phyloP scores from a whole-genome alignment of 1,140 invertebrate species.

The Myzus persicae region DNA sequence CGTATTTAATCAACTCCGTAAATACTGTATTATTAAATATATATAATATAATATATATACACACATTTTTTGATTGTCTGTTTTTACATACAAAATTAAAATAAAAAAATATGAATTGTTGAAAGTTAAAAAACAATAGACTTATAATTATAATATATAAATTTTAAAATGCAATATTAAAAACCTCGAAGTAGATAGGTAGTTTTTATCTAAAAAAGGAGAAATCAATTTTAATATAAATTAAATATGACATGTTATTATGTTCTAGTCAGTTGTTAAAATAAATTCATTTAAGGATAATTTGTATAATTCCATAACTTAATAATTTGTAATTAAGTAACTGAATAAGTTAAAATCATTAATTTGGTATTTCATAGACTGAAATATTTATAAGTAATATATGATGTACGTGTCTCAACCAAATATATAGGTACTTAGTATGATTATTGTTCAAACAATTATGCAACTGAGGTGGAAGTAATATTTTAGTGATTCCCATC shows the following conservation, averaged over 20 bases:
- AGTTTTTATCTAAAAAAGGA: not conserved
- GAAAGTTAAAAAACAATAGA: not conserved
- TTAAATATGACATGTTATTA: not conserved
- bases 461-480: too few species aligned
- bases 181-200: not conserved
- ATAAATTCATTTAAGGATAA: not conserved
- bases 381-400: not conserved
- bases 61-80: not conserved
- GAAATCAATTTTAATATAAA: not conserved
- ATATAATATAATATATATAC: too few species aligned
- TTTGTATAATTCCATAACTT: not conserved
- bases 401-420: not conserved
- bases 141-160: not conserved
- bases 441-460: too few species aligned
- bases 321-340: not conserved
- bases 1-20: too few species aligned
- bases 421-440: not conserved
- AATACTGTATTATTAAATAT: too few species aligned
- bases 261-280: not conserved
- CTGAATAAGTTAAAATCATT: not conserved
- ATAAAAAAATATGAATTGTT: not conserved
- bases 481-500: too few species aligned
- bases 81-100: conserved; percentile 5
- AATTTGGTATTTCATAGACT: not conserved
- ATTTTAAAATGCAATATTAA: not conserved